phyloP scores from a whole-genome alignment of 2,113 vertebrate species.

The Poeciliopsis occidentalis region DNA sequence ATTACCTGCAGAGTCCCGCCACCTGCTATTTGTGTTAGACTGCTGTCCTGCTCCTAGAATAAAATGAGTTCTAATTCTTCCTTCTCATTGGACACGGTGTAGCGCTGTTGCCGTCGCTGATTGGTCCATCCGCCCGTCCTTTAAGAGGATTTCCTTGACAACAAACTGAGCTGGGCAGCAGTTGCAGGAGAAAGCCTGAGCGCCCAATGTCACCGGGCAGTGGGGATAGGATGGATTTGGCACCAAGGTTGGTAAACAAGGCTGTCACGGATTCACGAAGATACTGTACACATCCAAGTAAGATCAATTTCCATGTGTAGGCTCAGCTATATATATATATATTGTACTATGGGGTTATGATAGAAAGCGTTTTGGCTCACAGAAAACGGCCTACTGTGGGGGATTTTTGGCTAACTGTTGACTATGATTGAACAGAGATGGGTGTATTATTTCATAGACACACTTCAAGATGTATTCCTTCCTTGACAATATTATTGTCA shows the following conservation, averaged over 20 bases:
- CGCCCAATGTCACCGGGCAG: slow-evolving; percentile 57
- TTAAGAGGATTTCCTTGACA: slow-evolving; percentile 40
- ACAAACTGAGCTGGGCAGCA: slow-evolving; percentile 28
- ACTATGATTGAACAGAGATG: slow-evolving; percentile 22
- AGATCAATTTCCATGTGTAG: neutral
- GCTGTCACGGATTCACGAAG: neutral
- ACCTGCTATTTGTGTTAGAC: slow-evolving; percentile 19
- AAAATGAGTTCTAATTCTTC: neutral
- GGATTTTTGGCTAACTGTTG: slow-evolving; percentile 30
- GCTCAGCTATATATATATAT: neutral
- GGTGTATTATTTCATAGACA: slow-evolving; percentile 6
- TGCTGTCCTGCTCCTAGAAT: slow-evolving; percentile 43
- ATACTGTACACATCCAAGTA: slow-evolving; percentile 22
- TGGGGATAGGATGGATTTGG: slow-evolving; percentile 13
- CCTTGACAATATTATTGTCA: too few relatives aligned
- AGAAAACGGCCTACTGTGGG: slow-evolving; percentile 28
- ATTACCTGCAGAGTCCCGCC: slow-evolving; percentile 26
- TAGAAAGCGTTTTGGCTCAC: neutral
- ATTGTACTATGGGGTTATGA: neutral
- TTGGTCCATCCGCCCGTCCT: slow-evolving; percentile 38
- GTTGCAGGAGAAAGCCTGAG: slow-evolving; percentile 31
- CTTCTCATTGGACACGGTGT: slow-evolving; percentile 48
- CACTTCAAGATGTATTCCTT: neutral
- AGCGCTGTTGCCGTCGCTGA: neutral
- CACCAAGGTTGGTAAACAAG: neutral